Evolutionary conservation across 2,113 vertebrate species (phyloP).

Genomic region (Scomber japonicus): DNA sequence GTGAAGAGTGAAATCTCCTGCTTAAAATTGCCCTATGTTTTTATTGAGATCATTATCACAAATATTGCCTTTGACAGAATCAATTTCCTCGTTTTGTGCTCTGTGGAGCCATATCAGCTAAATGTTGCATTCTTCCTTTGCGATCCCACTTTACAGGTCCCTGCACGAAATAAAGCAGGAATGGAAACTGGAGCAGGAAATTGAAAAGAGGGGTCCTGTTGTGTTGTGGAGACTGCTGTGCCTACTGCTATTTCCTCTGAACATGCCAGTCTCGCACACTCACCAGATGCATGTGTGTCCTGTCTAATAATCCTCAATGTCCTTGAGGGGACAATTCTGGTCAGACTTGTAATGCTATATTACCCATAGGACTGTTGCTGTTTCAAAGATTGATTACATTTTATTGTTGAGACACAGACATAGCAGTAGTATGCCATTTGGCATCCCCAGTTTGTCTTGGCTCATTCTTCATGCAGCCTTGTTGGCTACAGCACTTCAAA

Average conservation of each 20-base stretch:
- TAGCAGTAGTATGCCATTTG: conserved; percentile 45
- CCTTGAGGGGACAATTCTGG: conserved; percentile 56
- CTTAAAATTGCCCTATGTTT: conserved; percentile 62
- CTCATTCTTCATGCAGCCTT: conserved; percentile 41
- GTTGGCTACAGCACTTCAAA: conserved; percentile 53
- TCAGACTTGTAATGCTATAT: conserved; percentile 46
- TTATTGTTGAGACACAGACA: conserved; percentile 49
- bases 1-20: conserved; percentile 34
- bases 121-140: conserved; percentile 66
- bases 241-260: conserved; percentile 70
- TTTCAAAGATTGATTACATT: conserved; percentile 57
- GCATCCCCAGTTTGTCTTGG: conserved; percentile 50
- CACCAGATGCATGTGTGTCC: conserved; percentile 67
- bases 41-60: conserved; percentile 76
- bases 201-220: conserved; percentile 80
- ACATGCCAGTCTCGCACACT: conserved; percentile 55
- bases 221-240: conserved; percentile 69
- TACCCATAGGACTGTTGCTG: conserved; percentile 37
- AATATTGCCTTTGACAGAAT: conserved; percentile 76
- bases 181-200: conserved; percentile 82
- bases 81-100: conserved; percentile 70
- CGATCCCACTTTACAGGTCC: conserved; percentile 68
- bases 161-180: conserved; percentile 71
- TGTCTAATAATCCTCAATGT: conserved; percentile 45
- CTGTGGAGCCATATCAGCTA: conserved; percentile 64